phyloP scores from a whole-genome alignment of 2,888 invertebrate species.

The Pandemis corylana region DNA sequence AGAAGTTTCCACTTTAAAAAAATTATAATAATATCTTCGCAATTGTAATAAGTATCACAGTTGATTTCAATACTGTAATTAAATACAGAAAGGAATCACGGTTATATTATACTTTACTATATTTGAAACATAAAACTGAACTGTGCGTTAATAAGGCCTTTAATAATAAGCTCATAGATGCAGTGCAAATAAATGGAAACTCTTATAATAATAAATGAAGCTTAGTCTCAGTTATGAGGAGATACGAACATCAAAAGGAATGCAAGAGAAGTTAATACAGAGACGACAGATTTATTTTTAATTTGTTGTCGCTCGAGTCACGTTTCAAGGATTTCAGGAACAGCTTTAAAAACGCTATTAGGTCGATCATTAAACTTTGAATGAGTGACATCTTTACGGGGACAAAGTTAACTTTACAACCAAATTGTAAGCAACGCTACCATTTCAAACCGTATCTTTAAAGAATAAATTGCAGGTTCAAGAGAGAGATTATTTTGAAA shows the following conservation, averaged over 20 bases:
- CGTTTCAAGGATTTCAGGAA: slow-evolving; percentile 82
- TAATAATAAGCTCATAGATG: neutral
- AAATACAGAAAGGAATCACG: too few species aligned
- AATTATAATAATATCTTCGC: too few species aligned
- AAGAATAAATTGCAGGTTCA: slow-evolving; percentile 28
- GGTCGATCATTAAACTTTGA: slow-evolving; percentile 82
- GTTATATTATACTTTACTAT: too few species aligned
- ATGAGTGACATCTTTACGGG: slow-evolving; percentile 81
- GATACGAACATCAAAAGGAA: slow-evolving; percentile 70
- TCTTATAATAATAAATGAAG: slow-evolving; percentile 19
- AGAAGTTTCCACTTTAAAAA: too few species aligned
- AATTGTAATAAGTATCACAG: too few species aligned
- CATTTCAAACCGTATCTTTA: slow-evolving; percentile 48
- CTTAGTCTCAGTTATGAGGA: slow-evolving; percentile 23
- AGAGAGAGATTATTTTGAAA: slow-evolving; percentile 43
- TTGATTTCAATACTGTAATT: too few species aligned
- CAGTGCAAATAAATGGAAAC: slow-evolving; percentile 22
- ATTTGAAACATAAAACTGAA: neutral
- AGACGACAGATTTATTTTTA: slow-evolving; percentile 76
- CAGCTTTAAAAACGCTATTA: slow-evolving; percentile 82
- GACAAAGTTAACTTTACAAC: slow-evolving; percentile 51
- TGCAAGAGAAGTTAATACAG: slow-evolving; percentile 51
- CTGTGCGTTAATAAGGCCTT: neutral
- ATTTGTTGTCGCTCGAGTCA: slow-evolving; percentile 82
- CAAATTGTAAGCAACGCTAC: neutral